phyloP scores from a whole-genome alignment of 2,888 invertebrate genomes.

The Lepidochrysops patricia region DNA sequence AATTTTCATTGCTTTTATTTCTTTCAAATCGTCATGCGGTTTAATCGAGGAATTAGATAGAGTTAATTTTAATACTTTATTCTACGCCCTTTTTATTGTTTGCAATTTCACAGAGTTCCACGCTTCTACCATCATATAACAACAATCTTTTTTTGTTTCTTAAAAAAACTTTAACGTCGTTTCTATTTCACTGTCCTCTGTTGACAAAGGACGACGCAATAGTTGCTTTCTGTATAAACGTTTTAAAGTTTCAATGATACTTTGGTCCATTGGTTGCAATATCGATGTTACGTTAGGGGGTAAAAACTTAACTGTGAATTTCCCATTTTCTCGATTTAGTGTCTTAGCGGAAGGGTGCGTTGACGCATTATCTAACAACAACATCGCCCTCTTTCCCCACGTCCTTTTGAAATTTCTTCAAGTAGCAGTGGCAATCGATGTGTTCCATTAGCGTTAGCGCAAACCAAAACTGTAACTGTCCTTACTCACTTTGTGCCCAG shows the following conservation, averaged over 20 bases:
- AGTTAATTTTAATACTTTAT: constrained; percentile 20
- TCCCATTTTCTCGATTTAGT: constrained; percentile 23
- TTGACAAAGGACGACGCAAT: constrained; percentile 22
- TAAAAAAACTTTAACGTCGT: constrained; percentile 18
- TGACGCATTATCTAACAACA: constrained; percentile 22
- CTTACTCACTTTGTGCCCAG: constrained; percentile 12
- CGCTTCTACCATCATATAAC: constrained; percentile 23
- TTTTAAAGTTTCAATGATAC: constrained; percentile 25
- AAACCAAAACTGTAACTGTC: constrained; percentile 12
- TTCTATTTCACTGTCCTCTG: constrained; percentile 22
- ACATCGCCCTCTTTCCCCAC: constrained; percentile 21
- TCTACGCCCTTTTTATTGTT: constrained; percentile 21
- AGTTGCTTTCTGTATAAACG: constrained; percentile 26
- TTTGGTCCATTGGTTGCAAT: constrained; percentile 26
- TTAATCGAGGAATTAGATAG: constrained; percentile 17
- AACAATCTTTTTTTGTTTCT: constrained; percentile 25
- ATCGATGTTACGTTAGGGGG: constrained; percentile 24
- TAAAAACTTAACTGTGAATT: constrained; percentile 23
- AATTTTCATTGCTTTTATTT: constrained; percentile 19
- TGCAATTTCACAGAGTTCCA: constrained; percentile 22
- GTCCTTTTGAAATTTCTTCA: constrained; percentile 21
- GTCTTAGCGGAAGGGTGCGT: constrained; percentile 24
- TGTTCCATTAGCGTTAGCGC: constrained; percentile 14
- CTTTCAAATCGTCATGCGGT: constrained; percentile 19
- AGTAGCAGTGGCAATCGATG: constrained; percentile 8